Base-by-base conservation (phyloP, 2,888 invertebrate genomes). In the Ptychoptera albimana region DNA sequence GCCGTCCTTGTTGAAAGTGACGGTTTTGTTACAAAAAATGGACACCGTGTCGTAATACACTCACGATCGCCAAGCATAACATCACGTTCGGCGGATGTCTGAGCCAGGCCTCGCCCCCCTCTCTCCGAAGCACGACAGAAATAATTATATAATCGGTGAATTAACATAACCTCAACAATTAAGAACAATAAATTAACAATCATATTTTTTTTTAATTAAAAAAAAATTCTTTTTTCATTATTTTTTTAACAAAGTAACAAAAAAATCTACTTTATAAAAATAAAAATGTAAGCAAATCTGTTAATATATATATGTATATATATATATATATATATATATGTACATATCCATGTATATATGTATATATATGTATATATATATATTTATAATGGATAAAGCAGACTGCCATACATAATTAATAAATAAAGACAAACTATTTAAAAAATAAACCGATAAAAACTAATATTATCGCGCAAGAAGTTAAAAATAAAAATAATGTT, bases 1-100 rank as follows among this genome's bases (percentile, higher is more conserved):
- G 84, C 85, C 58, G 87, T 88, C 61, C 72, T 88, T 61, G 81
- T 88, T 60, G 82, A 82, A 67, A 79, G 80, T 66, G 86, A 85
- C 65, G 80, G 82, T 50, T 82, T 77, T 65, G 76, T 82, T 58
- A 83, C 82, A 58, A 83, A 82, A 72, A 88, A 87, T 66, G 84
- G 82, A 59, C 87, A 86, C 71, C 83, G 85, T 67, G 88, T 89
- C 68, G 86, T 89, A 68, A 81, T 88, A 66, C 84, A 84, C 70
- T 83, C 80, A 69, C 79, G 84, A 65, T 87, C 86, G 63, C 82
- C 85, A 62, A 83, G 82, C 67, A 76, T 82, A 66, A 82, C 84
- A 63, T 86, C 87, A 57, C 73, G 77, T 61, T 77, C 80, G 56
- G 82, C 82, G 61, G 85, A 87, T 70, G 88, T 88, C 71, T 88